Percentiles rank a stretch among this genome's conserved stretches.
These are phyloP conservation scores for Rotaria sp. DNA, from an alignment of 2,888 invertebrate species.

Conservation along the genomic window DNA sequence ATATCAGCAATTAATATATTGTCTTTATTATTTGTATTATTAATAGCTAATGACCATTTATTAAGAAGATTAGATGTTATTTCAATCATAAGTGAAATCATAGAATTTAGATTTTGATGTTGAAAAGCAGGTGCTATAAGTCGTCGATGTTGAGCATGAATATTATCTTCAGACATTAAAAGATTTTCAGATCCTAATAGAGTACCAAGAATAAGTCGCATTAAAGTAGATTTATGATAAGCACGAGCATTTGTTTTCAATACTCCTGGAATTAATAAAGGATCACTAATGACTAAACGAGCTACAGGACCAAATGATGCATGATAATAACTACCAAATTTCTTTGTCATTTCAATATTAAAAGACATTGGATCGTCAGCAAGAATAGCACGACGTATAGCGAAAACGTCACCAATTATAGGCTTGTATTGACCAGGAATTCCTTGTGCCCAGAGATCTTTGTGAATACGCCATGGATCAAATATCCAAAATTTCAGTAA, in stretches of 20 bases:
- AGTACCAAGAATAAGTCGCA: background rate
- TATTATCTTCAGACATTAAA: background rate
- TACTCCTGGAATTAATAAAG: background rate
- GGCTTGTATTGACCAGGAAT: background rate
- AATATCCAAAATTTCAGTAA: background rate
- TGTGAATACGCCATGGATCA: background rate
- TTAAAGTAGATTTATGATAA: background rate
- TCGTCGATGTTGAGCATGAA: conserved; percentile 4
- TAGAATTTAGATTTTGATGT: conserved; percentile 10
- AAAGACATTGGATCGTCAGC: background rate
- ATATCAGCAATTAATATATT: background rate
- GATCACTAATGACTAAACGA: background rate
- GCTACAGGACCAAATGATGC: background rate
- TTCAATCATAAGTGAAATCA: background rate
- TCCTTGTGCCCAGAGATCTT: background rate
- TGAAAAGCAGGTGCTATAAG: background rate
- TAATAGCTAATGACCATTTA: background rate
- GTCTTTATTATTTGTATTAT: background rate
- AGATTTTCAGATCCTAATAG: background rate
- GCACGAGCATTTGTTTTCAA: background rate
- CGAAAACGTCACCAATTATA: background rate
- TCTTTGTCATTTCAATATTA: background rate
- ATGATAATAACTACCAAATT: background rate
- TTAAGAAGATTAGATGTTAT: background rate
- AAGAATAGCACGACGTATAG: background rate